Conservation (phyloP, 2,888 invertebrate species). For the Torymus texanus region DNA sequence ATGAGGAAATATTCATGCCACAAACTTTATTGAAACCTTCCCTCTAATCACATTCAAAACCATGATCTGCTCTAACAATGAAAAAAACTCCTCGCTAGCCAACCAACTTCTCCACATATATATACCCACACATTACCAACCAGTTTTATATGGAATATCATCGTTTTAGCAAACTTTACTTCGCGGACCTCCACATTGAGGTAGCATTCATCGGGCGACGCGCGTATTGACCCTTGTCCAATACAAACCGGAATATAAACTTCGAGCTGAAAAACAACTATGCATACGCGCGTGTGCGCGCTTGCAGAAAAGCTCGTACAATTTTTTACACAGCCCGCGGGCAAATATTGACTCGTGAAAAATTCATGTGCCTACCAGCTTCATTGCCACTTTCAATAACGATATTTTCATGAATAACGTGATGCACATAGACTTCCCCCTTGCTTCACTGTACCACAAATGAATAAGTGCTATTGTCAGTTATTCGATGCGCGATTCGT, state of each 20-base stretch:
- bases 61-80: too few species aligned
- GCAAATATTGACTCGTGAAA: slow-evolving; percentile 38
- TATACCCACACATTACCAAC: too few species aligned
- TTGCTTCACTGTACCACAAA: too few species aligned
- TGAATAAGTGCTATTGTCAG: too few species aligned
- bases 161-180: slow-evolving; percentile 9
- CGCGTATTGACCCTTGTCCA: slow-evolving; percentile 39
- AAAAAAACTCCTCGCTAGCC: too few species aligned
- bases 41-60: too few species aligned
- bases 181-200: background rate
- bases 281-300: background rate
- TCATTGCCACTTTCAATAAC: slow-evolving; percentile 13
- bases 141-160: slow-evolving; percentile 8
- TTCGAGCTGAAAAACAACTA: slow-evolving; percentile 5
- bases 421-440: too few species aligned
- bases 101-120: too few species aligned
- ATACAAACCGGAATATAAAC: slow-evolving; percentile 28
- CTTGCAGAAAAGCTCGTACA: background rate
- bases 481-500: too few species aligned
- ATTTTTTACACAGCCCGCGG: background rate
- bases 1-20: too few species aligned
- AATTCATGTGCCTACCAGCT: background rate
- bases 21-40: too few species aligned
- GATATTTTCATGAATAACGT: background rate
- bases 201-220: background rate